Base-by-base conservation (phyloP, 2,797 vertebrate genomes). In the Protonibea diacanthus region DNA sequence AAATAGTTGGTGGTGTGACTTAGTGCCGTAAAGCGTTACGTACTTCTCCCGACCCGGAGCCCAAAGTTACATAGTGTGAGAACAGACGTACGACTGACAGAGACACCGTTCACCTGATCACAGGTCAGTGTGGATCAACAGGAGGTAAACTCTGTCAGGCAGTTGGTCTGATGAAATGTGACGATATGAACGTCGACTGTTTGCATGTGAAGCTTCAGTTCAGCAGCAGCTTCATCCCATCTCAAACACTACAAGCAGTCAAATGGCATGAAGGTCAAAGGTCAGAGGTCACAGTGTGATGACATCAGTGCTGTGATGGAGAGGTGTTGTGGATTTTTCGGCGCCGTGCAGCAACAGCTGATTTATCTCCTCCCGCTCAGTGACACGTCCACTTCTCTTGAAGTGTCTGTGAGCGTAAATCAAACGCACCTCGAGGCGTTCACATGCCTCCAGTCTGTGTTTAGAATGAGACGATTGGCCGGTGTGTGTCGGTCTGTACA, bases 361-460 rank as follows among this genome's bases (percentile, higher is more conserved):
- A 83, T 82, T 84, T 68, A 82, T 76, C 81, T 62, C 67, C 49
- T 27, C 48, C 63, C 23, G 38, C 70, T 67, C 55, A 1, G 69
- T 27, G 78, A 70, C 70, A 40, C 10, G 52, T 71, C 66, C 67
- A 60, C 73, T 74, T 72, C 71, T 63, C 76, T 27, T 58, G 21
- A 6, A 73, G 77, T 67, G 75, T 78, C 49, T 81, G 75, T 27
- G 80, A 58, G 76, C 21, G 3, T 83, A 82, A 86, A 88, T 86
- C 86, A 81, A 78, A 79, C 58, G 53, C 81, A 69, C 51, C 71
- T 42, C 18, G 2, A 45, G 69, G 12, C 42, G 5, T 2, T 76
- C 55, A 25, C 65, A 81, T 68, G 27, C 65, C 76, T 45, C 25
- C 49, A 45, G 58, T 75, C 40, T 67, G 73, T 14, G n/a, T 55